phyloP scores from a whole-genome alignment of 2,888 invertebrate genomes.

The Oscheius myriophilus region DNA sequence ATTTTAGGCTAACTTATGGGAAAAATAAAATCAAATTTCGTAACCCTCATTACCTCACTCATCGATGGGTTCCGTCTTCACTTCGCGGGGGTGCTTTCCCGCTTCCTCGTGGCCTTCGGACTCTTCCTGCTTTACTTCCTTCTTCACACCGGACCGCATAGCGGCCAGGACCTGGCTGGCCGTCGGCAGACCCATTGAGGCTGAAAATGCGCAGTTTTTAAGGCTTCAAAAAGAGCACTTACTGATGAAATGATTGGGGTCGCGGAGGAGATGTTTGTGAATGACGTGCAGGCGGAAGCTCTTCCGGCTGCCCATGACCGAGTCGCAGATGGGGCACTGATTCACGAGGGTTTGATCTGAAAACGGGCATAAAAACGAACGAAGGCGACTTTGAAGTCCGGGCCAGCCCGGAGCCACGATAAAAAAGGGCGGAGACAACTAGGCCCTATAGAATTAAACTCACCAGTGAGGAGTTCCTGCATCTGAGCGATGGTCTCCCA shows the following conservation, averaged over 20 bases:
- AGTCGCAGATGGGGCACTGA: slow-evolving; percentile 32
- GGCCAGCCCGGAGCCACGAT: too few relatives aligned
- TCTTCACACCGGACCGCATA: slow-evolving; percentile 3
- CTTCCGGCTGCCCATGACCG: slow-evolving; percentile 33
- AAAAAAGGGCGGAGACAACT: too few relatives aligned
- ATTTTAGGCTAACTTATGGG: too few relatives aligned
- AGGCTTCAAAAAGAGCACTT: not conserved
- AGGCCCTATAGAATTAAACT: too few relatives aligned
- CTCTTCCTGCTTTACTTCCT: not conserved
- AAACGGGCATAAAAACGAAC: not conserved
- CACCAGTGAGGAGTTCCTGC: slow-evolving; percentile 31
- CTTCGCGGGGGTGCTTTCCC: not conserved
- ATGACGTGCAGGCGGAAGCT: slow-evolving; percentile 33
- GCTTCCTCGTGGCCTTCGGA: not conserved
- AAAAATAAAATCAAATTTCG: too few relatives aligned
- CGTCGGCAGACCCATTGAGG: slow-evolving; percentile 25
- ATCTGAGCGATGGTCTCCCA: slow-evolving; percentile 30
- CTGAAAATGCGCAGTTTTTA: slow-evolving; percentile 2
- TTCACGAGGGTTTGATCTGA: slow-evolving; percentile 30
- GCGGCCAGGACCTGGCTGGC: slow-evolving; percentile 14
- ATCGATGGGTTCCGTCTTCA: slow-evolving; percentile 1
- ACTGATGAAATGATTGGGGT: slow-evolving; percentile 24
- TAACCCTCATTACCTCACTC: too few relatives aligned
- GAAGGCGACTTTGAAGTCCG: not conserved
- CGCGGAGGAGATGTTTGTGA: slow-evolving; percentile 29